Percentiles rank a stretch among this genome's conserved stretches.
Evolutionary conservation across 2,888 invertebrate genomes (phyloP).

Genomic region (Tanypteryx hageni): DNA sequence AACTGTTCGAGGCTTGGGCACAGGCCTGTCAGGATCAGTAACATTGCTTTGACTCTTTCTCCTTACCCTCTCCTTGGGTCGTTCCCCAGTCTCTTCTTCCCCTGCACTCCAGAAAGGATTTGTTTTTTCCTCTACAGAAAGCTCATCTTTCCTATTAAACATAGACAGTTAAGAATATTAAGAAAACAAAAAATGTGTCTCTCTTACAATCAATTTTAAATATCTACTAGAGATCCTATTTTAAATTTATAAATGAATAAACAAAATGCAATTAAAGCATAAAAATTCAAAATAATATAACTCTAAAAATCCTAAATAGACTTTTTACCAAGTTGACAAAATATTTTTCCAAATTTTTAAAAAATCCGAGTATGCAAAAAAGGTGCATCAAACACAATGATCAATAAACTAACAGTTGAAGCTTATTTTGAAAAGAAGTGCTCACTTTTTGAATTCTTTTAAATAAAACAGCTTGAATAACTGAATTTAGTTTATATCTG

Average conservation of each 20-base stretch:
- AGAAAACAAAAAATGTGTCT: not conserved
- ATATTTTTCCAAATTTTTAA: no score
- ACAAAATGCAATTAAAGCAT: not conserved
- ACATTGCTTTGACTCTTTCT: conserved; percentile 43
- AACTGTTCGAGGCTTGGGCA: conserved; percentile 54
- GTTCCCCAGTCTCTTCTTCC: conserved; percentile 24
- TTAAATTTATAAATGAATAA: not conserved
- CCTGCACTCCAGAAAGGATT: conserved; percentile 61
- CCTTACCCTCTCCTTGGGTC: not conserved
- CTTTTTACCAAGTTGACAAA: no score
- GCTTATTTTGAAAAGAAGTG: not conserved
- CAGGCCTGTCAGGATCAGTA: conserved; percentile 17
- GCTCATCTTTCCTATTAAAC: not conserved
- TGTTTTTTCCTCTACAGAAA: conserved; percentile 16
- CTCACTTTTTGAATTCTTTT: not conserved
- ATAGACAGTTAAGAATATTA: not conserved
- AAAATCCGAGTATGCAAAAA: no score
- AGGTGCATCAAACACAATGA: no score
- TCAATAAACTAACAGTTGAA: not conserved
- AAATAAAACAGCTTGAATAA: not conserved
- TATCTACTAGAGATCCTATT: no score
- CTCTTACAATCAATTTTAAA: not conserved
- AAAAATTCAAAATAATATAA: no score
- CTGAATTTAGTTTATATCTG: not conserved
- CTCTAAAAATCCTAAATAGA: no score